These are phyloP conservation scores for Poeciliopsis turneri DNA, from an alignment of 2,797 vertebrate genomes.

Conservation along the genomic window DNA sequence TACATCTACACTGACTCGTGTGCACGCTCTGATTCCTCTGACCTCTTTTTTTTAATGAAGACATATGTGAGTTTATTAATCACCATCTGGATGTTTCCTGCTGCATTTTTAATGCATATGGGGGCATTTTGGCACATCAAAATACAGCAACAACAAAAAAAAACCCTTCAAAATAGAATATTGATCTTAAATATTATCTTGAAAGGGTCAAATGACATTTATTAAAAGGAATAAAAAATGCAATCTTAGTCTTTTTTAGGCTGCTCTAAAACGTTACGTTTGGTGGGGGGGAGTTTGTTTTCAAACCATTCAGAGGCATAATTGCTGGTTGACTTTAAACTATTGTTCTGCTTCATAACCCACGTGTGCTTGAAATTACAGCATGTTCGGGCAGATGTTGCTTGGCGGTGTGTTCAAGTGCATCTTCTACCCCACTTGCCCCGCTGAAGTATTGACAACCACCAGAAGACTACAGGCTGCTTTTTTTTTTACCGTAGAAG, in stretches of 20 bases:
- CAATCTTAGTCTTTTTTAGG: neutral
- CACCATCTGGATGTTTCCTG: neutral
- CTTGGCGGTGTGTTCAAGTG: neutral
- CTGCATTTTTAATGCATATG: neutral
- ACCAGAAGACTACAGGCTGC: neutral
- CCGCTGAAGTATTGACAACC: neutral
- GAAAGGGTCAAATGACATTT: neutral
- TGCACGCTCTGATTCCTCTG: slow-evolving; percentile 50
- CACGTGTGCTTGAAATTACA: neutral
- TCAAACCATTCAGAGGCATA: neutral
- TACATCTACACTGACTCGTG: slow-evolving; percentile 29
- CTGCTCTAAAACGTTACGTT: neutral
- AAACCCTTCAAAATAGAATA: neutral
- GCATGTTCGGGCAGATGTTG: neutral
- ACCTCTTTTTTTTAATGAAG: slow-evolving; percentile 43
- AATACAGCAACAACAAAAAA: neutral
- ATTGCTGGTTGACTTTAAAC: neutral
- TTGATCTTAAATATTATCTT: neutral
- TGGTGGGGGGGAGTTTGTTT: neutral
- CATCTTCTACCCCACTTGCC: neutral
- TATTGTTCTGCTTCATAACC: neutral
- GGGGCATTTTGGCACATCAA: neutral
- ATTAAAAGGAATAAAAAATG: neutral
- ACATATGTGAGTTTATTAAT: neutral
- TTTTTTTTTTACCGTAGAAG: neutral